Evolutionary conservation across 2,113 vertebrate species (phyloP).

Genomic region (Castor canadensis): DNA sequence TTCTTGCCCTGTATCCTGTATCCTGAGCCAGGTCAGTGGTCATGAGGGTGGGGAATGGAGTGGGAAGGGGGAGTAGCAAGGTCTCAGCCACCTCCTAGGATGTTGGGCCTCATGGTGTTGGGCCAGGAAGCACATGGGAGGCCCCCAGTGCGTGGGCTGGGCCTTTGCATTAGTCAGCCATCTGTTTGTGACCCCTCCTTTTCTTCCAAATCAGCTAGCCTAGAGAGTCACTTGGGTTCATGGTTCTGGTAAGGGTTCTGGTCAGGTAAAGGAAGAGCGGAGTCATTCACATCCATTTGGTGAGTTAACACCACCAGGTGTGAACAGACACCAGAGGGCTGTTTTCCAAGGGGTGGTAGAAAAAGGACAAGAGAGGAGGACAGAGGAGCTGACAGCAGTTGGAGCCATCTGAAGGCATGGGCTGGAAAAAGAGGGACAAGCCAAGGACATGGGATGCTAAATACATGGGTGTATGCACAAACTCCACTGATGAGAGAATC

Average conservation of each 20-base stretch:
- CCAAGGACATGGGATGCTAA: neutral
- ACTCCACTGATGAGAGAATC: too few species aligned
- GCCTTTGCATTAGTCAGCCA: neutral
- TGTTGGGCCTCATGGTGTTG: neutral
- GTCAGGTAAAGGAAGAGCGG: neutral
- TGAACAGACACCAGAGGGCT: neutral
- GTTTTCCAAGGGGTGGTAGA: neutral
- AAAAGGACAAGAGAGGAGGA: rapidly evolving
- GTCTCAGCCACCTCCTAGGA: neutral
- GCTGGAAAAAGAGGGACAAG: neutral
- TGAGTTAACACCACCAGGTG: neutral
- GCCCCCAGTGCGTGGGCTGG: neutral
- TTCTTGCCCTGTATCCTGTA: neutral
- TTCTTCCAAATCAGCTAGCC: neutral
- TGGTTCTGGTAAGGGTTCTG: too few species aligned
- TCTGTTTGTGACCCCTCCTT: neutral
- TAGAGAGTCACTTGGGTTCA: neutral
- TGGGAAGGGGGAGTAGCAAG: neutral
- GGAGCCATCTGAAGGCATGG: neutral
- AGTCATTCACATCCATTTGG: neutral
- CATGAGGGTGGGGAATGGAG: neutral
- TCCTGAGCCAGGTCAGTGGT: neutral
- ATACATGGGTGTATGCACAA: too few species aligned
- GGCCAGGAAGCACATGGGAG: neutral
- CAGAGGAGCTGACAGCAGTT: neutral